These are phyloP conservation scores for Crepidodera aurea DNA, from an alignment of 2,888 invertebrate genomes.

Conservation along the genomic window DNA sequence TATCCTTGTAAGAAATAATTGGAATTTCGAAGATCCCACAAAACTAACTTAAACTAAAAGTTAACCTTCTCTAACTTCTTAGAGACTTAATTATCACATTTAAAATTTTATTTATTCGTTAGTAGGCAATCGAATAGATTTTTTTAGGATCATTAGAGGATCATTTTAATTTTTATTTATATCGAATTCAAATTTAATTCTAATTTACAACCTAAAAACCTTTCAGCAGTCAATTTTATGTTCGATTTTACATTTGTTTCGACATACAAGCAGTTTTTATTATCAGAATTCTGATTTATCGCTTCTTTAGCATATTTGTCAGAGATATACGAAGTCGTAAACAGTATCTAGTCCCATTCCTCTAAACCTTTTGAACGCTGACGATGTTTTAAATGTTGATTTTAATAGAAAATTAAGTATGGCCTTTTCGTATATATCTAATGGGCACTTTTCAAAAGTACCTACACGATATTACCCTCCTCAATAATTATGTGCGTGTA, in stretches of 20 bases:
- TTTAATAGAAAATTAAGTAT: no score
- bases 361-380: no score
- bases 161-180: slow-evolving; percentile 10
- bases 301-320: not conserved
- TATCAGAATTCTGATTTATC: not conserved
- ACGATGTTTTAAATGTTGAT: no score
- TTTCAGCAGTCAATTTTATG: not conserved
- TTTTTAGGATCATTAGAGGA: slow-evolving; percentile 9
- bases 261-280: not conserved
- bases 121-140: not conserved
- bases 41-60: not conserved
- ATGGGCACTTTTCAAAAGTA: no score
- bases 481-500: no score
- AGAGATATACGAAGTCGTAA: no score
- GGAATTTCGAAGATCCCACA: no score
- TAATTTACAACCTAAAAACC: slow-evolving; percentile 13
- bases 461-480: no score
- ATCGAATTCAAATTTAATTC: slow-evolving; percentile 7
- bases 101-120: not conserved
- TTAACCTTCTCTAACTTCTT: not conserved
- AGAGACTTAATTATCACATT: not conserved
- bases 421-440: no score
- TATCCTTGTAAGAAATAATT: no score
- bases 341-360: no score
- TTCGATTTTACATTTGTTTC: not conserved